Evolutionary conservation across 2,888 invertebrate species (phyloP), one percentile per base, ranked within the genome.

Genomic region (Plagiodera versicolora): DNA sequence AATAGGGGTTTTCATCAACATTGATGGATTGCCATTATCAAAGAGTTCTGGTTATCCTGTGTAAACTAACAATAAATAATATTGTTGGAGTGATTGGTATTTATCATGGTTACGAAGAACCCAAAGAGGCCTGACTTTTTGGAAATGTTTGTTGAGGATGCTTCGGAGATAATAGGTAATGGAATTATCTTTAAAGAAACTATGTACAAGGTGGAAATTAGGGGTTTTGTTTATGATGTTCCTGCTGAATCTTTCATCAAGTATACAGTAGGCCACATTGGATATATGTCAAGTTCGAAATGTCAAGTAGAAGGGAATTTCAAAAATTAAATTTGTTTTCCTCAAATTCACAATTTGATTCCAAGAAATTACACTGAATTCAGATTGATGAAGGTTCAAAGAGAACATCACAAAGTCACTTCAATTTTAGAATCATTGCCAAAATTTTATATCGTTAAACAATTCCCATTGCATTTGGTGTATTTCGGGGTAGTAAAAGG

Each of bases 271-370:
- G 60, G 57, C 10, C 72, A 70, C 48, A 47, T 39, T 5, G 70
- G 64, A 18, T 70, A 67, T 49, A 28, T 58, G 28, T 66, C 67
- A 39, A 70, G 72, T 58, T 63, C 66, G 28, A 69, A 69, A 56
- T 72, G 69, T 61, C 35, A 65, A 10, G 48, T 14, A 50, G 49
- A 59, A 48, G 63, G 63, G 1, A 30, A 45, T 11, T 63, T 19
- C 28, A 50, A 32, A 14, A 49, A 54, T 16, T 60, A 50, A 2
- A 55, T 65, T 19, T 68, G 51, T 60, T 67, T 67, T 65, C 58
- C 58, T n/a, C 0, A 64, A 30, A 63, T 53, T 5, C 19, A 46
- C 17, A 55, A 57, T 55, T 50, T 48, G 20, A 20, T 14, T 9
- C 20, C 52, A 51, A 39, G 65, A 20, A 63, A 60, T 50, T 52